A percentile compares a stretch with the other conserved stretches of the same genome.
These are phyloP conservation scores for Mechanitis mazaeus DNA, from an alignment of 2,888 invertebrate genomes.

Conservation along the genomic window DNA sequence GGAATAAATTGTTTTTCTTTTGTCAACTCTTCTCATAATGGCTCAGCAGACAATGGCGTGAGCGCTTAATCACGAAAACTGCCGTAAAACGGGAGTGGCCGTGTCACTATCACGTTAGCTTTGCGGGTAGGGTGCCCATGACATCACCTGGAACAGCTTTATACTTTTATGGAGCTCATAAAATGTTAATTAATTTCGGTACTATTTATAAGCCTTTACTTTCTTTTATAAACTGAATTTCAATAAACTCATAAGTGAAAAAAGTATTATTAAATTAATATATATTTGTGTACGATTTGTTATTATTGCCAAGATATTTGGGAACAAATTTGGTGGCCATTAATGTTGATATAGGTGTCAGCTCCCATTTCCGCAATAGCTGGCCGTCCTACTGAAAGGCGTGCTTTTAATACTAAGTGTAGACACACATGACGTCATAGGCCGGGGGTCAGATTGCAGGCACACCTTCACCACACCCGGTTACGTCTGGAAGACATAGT, in stretches of 20 bases:
- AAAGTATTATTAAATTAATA: too few species aligned
- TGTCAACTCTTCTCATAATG: slow-evolving; percentile 7
- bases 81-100: slow-evolving; percentile 9
- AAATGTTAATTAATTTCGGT: too few species aligned
- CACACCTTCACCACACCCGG: slow-evolving; percentile 26
- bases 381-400: slow-evolving; percentile 29
- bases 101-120: slow-evolving; percentile 8
- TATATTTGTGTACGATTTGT: neutral
- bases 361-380: slow-evolving; percentile 6
- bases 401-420: slow-evolving; percentile 33
- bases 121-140: slow-evolving; percentile 4
- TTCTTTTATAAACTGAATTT: too few species aligned
- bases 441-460: slow-evolving; percentile 26
- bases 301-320: slow-evolving; percentile 1
- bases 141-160: too few species aligned
- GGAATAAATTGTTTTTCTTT: slow-evolving; percentile 17
- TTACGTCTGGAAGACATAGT: neutral
- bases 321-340: slow-evolving; percentile 8
- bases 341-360: slow-evolving; percentile 15
- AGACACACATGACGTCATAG: slow-evolving; percentile 38
- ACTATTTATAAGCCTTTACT: too few species aligned
- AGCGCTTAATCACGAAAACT: slow-evolving; percentile 12
- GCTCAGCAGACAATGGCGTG: neutral
- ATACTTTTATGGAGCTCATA: too few species aligned
- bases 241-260: neutral